Evolutionary conservation across 2,113 vertebrate species (phyloP).

Genomic region (Protobothrops mucrosquamatus): DNA sequence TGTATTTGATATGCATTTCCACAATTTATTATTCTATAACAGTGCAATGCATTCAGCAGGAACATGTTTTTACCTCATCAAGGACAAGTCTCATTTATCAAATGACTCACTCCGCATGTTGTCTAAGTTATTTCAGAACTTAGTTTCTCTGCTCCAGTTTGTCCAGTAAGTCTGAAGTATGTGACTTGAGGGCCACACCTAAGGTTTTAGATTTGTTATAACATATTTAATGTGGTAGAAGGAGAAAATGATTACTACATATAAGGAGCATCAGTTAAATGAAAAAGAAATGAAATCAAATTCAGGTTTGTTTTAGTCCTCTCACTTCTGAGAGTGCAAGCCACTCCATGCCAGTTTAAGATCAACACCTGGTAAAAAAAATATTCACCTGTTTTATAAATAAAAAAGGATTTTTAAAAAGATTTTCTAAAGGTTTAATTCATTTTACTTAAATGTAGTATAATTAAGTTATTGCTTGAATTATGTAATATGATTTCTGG

Average conservation of each 20-base stretch:
- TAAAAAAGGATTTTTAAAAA: background rate
- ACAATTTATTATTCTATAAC: background rate
- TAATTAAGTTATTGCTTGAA: background rate
- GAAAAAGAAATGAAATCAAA: background rate
- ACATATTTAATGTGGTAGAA: background rate
- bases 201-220: background rate
- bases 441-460: background rate
- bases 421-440: background rate
- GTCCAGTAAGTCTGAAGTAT: background rate
- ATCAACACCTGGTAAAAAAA: background rate
- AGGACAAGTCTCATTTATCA: background rate
- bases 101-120: background rate
- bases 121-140: background rate
- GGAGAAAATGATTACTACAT: background rate
- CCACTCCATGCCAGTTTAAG: background rate
- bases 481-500: background rate
- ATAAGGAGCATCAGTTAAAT: background rate
- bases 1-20: background rate
- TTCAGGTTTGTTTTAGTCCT: background rate
- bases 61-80: background rate
- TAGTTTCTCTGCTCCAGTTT: background rate
- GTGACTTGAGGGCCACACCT: background rate
- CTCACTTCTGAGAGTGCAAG: background rate
- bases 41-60: background rate
- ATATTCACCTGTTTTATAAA: background rate